phyloP scores from a whole-genome alignment of 2,888 invertebrate genomes.

The Microctonus aethiopoides region DNA sequence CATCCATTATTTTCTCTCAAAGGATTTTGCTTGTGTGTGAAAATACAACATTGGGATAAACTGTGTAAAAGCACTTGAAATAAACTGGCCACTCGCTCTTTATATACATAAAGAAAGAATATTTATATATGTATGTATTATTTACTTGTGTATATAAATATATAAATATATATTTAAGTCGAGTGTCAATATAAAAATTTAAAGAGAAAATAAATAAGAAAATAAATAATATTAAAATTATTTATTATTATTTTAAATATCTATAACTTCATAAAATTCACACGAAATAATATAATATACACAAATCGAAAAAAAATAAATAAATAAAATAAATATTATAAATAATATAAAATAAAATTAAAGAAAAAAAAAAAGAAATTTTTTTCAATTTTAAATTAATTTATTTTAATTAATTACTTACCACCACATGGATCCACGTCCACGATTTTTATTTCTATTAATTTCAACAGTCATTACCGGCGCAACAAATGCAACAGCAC shows the following conservation, averaged over 20 bases:
- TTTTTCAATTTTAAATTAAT: background rate
- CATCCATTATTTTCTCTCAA: background rate
- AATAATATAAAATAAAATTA: too few relatives aligned
- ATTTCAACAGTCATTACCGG: slow-evolving; percentile 66
- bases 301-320: too few relatives aligned
- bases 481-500: slow-evolving; percentile 69
- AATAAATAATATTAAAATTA: too few relatives aligned
- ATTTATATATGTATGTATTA: too few relatives aligned
- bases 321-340: too few relatives aligned
- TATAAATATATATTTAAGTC: background rate
- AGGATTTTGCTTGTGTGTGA: background rate
- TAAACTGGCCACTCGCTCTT: background rate
- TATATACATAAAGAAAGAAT: too few relatives aligned
- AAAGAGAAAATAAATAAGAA: background rate
- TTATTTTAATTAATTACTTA: slow-evolving; percentile 69
- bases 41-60: background rate
- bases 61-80: background rate
- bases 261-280: too few relatives aligned
- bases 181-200: background rate
- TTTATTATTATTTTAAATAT: too few relatives aligned
- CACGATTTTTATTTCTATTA: slow-evolving; percentile 73
- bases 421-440: slow-evolving; percentile 94
- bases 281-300: too few relatives aligned
- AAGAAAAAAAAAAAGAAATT: too few relatives aligned
- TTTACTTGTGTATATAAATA: background rate